Evolutionary conservation across 2,797 vertebrate genomes (phyloP).

Genomic region (Rhinogobio ventralis): DNA sequence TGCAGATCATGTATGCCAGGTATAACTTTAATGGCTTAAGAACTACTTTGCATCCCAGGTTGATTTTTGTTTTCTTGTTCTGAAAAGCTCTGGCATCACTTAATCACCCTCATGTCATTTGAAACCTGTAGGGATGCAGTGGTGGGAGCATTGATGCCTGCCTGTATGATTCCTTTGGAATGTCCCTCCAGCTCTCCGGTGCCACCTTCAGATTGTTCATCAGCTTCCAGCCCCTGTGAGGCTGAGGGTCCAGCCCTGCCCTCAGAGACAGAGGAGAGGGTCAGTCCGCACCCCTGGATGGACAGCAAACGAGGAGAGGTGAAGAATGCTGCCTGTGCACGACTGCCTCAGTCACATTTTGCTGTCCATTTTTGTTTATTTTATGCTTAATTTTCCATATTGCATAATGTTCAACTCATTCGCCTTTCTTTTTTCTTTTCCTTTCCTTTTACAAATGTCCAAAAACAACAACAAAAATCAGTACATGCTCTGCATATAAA

Average conservation of each 20-base stretch:
- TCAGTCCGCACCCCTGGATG: conserved; percentile 95
- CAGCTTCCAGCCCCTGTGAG: conserved; percentile 80
- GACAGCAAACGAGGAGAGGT: conserved; percentile 92
- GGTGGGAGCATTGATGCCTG: conserved; percentile 94
- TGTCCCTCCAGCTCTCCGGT: conserved; percentile 89
- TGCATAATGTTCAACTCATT: neutral
- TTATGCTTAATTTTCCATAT: neutral
- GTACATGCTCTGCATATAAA: neutral
- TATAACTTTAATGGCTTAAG: conserved; percentile 66
- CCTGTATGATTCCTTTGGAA: conserved; percentile 97
- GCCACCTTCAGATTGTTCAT: conserved; percentile 85
- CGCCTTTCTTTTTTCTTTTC: neutral
- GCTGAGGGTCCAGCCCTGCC: conserved; percentile 83
- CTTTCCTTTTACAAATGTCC: neutral
- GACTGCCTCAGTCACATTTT: neutral
- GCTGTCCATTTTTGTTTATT: neutral
- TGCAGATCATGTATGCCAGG: conserved; percentile 98
- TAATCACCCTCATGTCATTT: neutral
- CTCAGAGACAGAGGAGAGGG: conserved; percentile 85
- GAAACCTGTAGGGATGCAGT: conserved; percentile 86
- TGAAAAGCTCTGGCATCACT: neutral
- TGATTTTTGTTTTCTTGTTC: neutral
- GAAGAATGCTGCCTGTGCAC: conserved; percentile 44
- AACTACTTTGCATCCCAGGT: neutral
- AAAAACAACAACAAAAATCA: neutral